Evolutionary conservation across 2,113 vertebrate genomes (phyloP).

Genomic region (Procavia capensis): DNA sequence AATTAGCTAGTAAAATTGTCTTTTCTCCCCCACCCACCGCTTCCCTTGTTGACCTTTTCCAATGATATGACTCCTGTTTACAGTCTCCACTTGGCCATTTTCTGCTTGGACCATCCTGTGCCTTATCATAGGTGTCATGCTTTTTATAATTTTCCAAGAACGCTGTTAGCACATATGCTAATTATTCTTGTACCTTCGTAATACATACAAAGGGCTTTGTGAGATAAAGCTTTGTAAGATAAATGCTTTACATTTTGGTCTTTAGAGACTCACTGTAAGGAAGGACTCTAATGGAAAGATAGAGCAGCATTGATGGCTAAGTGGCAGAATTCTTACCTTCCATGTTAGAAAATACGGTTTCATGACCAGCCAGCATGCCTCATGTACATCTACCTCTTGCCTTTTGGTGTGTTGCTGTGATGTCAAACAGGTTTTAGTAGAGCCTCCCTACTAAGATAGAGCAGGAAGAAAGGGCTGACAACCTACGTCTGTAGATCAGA

Average conservation of each 20-base stretch:
- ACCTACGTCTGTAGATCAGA: too few relatives aligned
- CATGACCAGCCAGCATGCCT: too few relatives aligned
- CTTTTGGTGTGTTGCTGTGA: too few relatives aligned
- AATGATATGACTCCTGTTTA: not conserved
- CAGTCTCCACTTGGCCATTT: not conserved
- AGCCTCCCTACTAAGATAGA: too few relatives aligned
- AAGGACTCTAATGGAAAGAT: not conserved
- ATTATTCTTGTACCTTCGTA: not conserved
- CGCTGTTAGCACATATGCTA: not conserved
- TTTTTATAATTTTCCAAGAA: not conserved
- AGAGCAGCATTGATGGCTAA: too few relatives aligned
- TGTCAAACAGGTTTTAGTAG: too few relatives aligned
- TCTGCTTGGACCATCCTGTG: not conserved
- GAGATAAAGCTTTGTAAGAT: not conserved
- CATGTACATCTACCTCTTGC: too few relatives aligned
- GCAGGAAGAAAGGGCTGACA: too few relatives aligned
- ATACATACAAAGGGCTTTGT: not conserved
- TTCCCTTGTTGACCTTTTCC: not conserved
- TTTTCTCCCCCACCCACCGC: not conserved
- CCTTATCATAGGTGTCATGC: not conserved
- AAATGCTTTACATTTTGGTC: not conserved
- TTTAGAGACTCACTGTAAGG: not conserved
- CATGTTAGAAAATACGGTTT: too few relatives aligned
- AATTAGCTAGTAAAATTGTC: slow-evolving; percentile 58
- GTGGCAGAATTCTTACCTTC: too few relatives aligned